Base-by-base conservation (phyloP, 2,797 vertebrate species). In the Pipistrellus pipistrellus region DNA sequence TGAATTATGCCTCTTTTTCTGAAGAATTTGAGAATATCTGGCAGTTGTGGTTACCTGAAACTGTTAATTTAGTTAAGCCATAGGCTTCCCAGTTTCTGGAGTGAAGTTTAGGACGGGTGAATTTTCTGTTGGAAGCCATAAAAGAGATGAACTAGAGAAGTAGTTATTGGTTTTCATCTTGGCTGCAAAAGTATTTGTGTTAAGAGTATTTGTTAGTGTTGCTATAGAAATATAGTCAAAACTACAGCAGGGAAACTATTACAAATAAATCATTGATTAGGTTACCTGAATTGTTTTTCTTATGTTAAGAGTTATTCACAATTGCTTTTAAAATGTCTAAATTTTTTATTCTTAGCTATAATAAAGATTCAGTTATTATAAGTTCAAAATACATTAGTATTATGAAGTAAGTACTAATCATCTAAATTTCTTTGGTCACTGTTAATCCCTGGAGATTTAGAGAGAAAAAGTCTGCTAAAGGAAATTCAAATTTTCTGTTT, bases 151-250 rank as follows among this genome's bases (percentile, higher is more conserved):
- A 86, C 73, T 85, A 75, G 78, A 96, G 66, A 92, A 84, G 76
- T 75, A 27, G 73, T 90, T 91, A 85, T 71, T 96, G 84, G 64
- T 73, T 96, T 96, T 89, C 66, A 64, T 95, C 23, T 96, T 93
- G 86, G n/a, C 72, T 95, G 46, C 25, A 82, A 57, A 92, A 82
- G 8, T 95, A 72, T 91, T 92, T 88, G 15, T 66, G 2, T 64
- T 64, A 59, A 44, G 68, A 81, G n/a, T 77, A 51, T 93, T 91
- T 94, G 18, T 95, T 95, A 66, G 69, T 62, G 75, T 97, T 92
- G 75, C 85, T 95, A 91, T 95, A 95, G 96, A 93, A 96, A 95
- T 38, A 1, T 83, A 90, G 30, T 90, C 64, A 91, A 80, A 95
- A 95, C 69, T 57, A 66, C 25, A 84, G 68, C 57, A 38, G 44